A percentile compares a stretch with the other conserved stretches of the same genome.
Evolutionary conservation across 2,797 vertebrate genomes (phyloP).

Genomic region (Pelobates cultripes): DNA sequence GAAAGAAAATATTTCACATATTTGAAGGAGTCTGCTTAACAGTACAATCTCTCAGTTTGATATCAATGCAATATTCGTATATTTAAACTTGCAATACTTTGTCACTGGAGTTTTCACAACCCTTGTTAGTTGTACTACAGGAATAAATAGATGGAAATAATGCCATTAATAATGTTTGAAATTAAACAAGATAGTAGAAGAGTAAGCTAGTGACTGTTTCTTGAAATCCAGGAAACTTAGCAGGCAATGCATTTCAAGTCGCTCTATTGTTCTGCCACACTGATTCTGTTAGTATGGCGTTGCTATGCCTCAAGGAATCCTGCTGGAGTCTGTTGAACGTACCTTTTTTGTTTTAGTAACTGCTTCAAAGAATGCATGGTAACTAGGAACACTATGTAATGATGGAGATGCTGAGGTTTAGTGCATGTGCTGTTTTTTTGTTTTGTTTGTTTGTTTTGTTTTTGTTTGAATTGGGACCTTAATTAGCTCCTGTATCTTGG

Average conservation of each 20-base stretch:
- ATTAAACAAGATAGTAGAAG: background rate
- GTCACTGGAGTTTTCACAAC: too few species aligned
- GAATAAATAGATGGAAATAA: too few species aligned
- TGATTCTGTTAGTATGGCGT: slow-evolving; percentile 11
- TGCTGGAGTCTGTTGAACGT: slow-evolving; percentile 5
- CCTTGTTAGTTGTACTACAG: too few species aligned
- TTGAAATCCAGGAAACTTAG: background rate
- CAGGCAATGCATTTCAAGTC: background rate
- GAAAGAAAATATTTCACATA: too few species aligned
- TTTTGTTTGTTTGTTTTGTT: too few species aligned
- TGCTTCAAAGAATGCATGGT: slow-evolving; percentile 8
- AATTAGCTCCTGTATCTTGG: too few species aligned
- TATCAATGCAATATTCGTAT: too few species aligned
- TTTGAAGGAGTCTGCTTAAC: too few species aligned
- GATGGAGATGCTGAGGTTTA: background rate
- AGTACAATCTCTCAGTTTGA: too few species aligned
- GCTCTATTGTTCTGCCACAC: background rate
- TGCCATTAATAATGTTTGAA: too few species aligned
- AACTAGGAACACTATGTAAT: slow-evolving; percentile 4
- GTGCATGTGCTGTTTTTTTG: background rate
- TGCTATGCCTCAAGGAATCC: slow-evolving; percentile 27
- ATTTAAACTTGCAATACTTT: too few species aligned
- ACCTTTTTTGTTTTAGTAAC: slow-evolving; percentile 43
- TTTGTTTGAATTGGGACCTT: too few species aligned
- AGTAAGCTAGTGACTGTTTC: background rate